A percentile compares a stretch with the other conserved stretches of the same genome.
phyloP scores from a whole-genome alignment of 1,140 invertebrate species.

The Diachasma alloeum region DNA sequence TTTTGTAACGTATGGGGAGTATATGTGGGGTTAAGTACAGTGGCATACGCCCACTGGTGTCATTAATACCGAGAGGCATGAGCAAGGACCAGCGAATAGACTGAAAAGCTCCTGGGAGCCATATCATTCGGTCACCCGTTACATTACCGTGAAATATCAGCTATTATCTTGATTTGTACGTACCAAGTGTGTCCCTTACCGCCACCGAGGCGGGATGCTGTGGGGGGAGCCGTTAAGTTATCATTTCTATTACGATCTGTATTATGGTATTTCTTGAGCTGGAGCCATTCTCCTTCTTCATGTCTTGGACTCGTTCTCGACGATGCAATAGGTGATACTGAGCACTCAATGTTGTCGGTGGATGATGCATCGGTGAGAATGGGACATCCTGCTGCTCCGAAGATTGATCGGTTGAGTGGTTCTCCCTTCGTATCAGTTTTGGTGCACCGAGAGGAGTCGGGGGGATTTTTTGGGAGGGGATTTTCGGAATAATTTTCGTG shows the following conservation, averaged over 20 bases:
- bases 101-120: conserved; percentile 25
- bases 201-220: background rate
- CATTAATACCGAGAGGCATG: background rate
- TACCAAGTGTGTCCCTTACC: background rate
- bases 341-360: background rate
- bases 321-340: background rate
- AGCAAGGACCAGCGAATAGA: background rate
- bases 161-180: conserved; percentile 42
- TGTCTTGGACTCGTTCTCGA: background rate
- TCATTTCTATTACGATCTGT: background rate
- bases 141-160: conserved; percentile 40
- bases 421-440: too few relatives aligned
- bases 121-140: conserved; percentile 31
- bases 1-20: background rate
- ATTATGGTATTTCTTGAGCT: background rate
- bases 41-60: background rate
- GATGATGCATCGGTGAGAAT: background rate
- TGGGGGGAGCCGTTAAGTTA: background rate
- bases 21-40: background rate
- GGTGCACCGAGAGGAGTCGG: too few relatives aligned
- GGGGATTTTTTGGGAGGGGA: too few relatives aligned
- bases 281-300: background rate
- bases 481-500: too few relatives aligned
- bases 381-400: background rate
- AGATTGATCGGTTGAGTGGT: background rate